Base-by-base conservation (phyloP, 2,113 vertebrate genomes). In the Grammomys surdaster region DNA sequence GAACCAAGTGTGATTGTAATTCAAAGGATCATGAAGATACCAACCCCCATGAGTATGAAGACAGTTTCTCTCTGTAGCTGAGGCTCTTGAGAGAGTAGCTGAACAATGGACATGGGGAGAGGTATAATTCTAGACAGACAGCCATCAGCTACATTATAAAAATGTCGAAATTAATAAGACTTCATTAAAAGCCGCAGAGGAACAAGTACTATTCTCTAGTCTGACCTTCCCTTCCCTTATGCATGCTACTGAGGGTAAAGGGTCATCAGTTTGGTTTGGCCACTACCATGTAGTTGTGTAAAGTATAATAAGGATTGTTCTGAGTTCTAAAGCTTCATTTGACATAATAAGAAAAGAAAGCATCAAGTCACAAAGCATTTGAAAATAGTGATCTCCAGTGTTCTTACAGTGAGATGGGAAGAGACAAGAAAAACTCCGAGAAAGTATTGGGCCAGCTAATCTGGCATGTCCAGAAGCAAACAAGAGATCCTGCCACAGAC, bases 261-360 rank as follows among this genome's bases (percentile, higher is more conserved):
- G 40, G 77, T 92, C 58, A 81, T 46, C 26, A 89, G 54, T 58
- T 48, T 3, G 0, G 12, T 92, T 28, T 93, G 51, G 40, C 28
- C 51, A 95, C 56, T 5, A 14, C 40, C 76, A 36, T 46, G 8
- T 16, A 16, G 51, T 67, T 95, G 36, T 90, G 77, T 40, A 77
- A 12, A 73, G 19, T 17, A 87, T 70, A 58, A 2, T 10, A 82
- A 16, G 40, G 24, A 22, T 26, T 89, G 19, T 51, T 96, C 54
- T 60, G 26, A 86, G 78, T 89, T 76, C 33, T 43, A 87, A 93
- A 91, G 84, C 20, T 87, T 92, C 73, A 90, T 73, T 70, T 90
- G 46, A 93, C 87, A 92, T 87, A 70, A 67, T 5, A 67, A 91
- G 72, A 70, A 92, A 92, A 95, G 65, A 92, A 81, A 95, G 70